Percentiles rank a stretch among this genome's conserved stretches.
Evolutionary conservation across 1,140 invertebrate species (phyloP).

Genomic region (Chironomus striatipennis): DNA sequence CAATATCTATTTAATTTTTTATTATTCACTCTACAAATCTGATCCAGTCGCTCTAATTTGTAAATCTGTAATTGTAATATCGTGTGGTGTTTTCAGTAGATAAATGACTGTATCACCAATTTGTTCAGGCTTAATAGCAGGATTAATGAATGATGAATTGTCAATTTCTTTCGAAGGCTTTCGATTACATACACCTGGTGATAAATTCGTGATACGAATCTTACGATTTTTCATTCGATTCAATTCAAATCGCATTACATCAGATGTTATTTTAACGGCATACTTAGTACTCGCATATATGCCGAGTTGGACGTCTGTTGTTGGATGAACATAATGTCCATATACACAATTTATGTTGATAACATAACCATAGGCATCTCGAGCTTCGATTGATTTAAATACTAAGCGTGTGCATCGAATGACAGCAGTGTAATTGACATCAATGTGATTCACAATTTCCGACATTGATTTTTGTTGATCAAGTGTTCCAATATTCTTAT

Average conservation of each 20-base stretch:
- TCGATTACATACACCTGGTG: neutral
- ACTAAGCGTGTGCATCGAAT: neutral
- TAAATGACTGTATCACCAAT: neutral
- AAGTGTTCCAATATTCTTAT: neutral
- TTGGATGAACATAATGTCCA: neutral
- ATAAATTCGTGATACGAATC: neutral
- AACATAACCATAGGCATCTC: neutral
- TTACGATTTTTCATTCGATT: neutral
- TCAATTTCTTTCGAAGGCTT: neutral
- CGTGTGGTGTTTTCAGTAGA: neutral
- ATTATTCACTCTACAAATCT: neutral
- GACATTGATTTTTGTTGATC: neutral
- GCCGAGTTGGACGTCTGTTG: no score
- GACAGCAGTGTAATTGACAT: conserved; percentile 7
- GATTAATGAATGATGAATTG: neutral
- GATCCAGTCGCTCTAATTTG: neutral
- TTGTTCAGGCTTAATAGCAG: neutral
- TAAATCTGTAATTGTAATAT: neutral
- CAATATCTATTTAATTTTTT: neutral
- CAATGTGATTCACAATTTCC: neutral
- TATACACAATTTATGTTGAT: neutral
- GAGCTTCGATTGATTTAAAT: neutral
- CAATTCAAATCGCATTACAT: neutral
- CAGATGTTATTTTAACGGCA: neutral
- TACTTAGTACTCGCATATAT: neutral